Conservation (phyloP, 2,797 vertebrate species). For the Macropodus opercularis region DNA sequence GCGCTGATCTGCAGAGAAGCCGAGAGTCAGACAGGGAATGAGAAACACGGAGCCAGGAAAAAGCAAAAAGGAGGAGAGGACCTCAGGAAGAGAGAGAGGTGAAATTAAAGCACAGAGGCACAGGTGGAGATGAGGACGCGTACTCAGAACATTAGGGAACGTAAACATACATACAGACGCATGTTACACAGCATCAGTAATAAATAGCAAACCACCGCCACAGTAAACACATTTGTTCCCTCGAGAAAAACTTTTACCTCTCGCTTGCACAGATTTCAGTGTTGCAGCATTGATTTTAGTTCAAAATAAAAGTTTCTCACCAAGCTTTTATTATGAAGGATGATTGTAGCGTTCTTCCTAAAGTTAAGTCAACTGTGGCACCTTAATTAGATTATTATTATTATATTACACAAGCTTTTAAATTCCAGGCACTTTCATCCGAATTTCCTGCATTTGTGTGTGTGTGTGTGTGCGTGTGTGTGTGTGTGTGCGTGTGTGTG, state of each 20-base stretch:
- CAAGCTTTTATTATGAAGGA: too few relatives aligned
- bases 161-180: not conserved
- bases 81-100: constrained; percentile 30
- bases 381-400: too few relatives aligned
- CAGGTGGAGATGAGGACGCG: constrained; percentile 30
- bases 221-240: not conserved
- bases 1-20: constrained; percentile 69
- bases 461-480: too few relatives aligned
- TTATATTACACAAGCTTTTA: too few relatives aligned
- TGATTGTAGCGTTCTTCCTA: too few relatives aligned
- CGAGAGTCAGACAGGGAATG: constrained; percentile 35
- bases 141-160: constrained; percentile 12
- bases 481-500: constrained; percentile 20
- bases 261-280: too few relatives aligned
- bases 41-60: constrained; percentile 40
- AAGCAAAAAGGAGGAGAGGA: constrained; percentile 14
- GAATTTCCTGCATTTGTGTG: too few relatives aligned
- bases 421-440: too few relatives aligned
- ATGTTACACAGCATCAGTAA: not conserved
- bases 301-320: too few relatives aligned
- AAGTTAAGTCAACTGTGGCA: too few relatives aligned
- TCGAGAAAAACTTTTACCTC: too few relatives aligned
- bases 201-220: not conserved
- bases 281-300: too few relatives aligned
- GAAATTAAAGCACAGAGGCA: constrained; percentile 24